Percentiles rank a stretch among this genome's conserved stretches.
phyloP scores from a whole-genome alignment of 2,113 vertebrate species.

The Ceyx cyanopectus region DNA sequence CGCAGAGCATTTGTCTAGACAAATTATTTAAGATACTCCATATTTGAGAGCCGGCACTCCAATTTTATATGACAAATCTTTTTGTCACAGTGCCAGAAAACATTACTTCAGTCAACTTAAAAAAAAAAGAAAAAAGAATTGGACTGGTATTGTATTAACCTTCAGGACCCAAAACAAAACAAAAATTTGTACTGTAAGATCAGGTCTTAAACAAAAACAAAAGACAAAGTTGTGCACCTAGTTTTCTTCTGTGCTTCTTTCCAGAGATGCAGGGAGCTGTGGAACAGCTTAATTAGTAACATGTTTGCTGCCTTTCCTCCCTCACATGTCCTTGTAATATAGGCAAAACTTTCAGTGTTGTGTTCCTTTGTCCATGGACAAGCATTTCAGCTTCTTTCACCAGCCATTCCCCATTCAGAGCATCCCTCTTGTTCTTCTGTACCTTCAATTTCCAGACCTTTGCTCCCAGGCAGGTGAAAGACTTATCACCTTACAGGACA shows the following conservation, averaged over 20 bases:
- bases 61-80: neutral
- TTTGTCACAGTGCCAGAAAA: neutral
- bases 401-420: neutral
- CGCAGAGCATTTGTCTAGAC: neutral
- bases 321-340: accelerated
- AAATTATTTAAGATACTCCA: constrained; percentile 3
- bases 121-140: neutral
- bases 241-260: neutral
- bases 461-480: neutral
- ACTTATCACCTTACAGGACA: neutral
- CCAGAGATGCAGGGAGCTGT: neutral
- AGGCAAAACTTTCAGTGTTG: neutral
- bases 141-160: neutral
- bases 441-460: neutral
- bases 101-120: neutral
- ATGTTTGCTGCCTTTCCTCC: neutral
- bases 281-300: neutral
- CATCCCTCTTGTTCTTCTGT: neutral
- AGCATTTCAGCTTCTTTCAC: neutral
- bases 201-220: neutral
- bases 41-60: neutral
- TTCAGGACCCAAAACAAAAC: neutral
- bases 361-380: neutral
- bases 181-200: neutral
- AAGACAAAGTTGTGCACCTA: neutral